Evolutionary conservation across 2,797 vertebrate species (phyloP).

Genomic region (Chrosomus eos): DNA sequence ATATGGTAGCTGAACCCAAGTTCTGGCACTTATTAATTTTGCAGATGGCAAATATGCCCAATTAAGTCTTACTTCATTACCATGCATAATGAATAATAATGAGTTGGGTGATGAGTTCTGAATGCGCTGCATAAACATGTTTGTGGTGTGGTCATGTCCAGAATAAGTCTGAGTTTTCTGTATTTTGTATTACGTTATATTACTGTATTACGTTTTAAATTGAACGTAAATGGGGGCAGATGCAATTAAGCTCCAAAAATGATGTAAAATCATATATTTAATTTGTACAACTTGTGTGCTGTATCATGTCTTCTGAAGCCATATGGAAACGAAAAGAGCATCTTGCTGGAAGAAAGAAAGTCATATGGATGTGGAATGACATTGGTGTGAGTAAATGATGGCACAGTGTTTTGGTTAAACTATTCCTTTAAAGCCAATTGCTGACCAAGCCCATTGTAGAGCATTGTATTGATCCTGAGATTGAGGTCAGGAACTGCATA

Average conservation of each 20-base stretch:
- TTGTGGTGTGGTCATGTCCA: slow-evolving; percentile 4
- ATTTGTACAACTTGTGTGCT: not conserved
- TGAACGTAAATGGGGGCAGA: not conserved
- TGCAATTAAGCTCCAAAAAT: not conserved
- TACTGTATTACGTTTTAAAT: too few relatives aligned
- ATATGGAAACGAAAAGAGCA: not conserved
- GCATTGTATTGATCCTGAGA: slow-evolving; percentile 47
- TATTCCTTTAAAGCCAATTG: slow-evolving; percentile 33
- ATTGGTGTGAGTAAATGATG: not conserved
- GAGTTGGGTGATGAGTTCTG: slow-evolving; percentile 14
- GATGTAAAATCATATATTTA: not conserved
- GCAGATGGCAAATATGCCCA: slow-evolving; percentile 29
- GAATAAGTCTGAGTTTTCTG: not conserved
- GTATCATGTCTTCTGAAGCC: not conserved
- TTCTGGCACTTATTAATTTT: slow-evolving; percentile 28
- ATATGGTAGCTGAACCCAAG: slow-evolving; percentile 4
- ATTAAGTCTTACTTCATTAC: slow-evolving; percentile 37
- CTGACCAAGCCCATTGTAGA: slow-evolving; percentile 22
- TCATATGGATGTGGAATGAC: not conserved
- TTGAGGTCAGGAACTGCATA: slow-evolving; percentile 43
- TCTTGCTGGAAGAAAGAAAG: not conserved
- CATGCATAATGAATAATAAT: slow-evolving; percentile 34
- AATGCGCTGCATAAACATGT: not conserved
- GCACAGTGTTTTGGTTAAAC: slow-evolving; percentile 1
- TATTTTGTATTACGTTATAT: too few relatives aligned